Evolutionary conservation across 30 jellyfish, hydroid and myxozoan genomes (phyloP).

Genomic region (Catostylus mosaicus): DNA sequence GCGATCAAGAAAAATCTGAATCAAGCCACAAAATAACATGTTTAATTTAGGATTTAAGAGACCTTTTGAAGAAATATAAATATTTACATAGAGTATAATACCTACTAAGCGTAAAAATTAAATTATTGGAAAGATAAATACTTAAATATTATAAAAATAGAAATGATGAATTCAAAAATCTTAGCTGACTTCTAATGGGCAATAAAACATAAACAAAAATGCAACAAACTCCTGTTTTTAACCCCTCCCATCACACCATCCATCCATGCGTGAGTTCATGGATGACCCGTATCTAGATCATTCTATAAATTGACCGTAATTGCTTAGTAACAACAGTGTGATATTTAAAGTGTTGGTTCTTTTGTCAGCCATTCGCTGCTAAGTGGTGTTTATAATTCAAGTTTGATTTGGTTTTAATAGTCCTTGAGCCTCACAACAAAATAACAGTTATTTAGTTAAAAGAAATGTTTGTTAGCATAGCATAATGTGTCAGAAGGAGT

Average conservation of each 20-base stretch:
- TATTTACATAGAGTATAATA: background rate
- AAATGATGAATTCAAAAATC: too few relatives aligned
- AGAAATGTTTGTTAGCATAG: background rate
- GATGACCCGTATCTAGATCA: too few relatives aligned
- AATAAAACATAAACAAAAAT: too few relatives aligned
- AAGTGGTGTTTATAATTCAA: background rate
- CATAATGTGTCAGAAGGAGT: background rate
- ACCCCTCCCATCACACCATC: too few relatives aligned
- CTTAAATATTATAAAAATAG: too few relatives aligned
- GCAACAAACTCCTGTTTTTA: too few relatives aligned
- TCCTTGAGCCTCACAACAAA: background rate
- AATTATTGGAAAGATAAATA: background rate
- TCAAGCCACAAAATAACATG: conserved; percentile 15
- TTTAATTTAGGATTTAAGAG: background rate
- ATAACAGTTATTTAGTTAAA: conserved; percentile 5
- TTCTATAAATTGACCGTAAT: too few relatives aligned
- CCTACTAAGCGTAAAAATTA: background rate
- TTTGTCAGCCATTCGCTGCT: background rate
- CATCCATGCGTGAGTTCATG: too few relatives aligned
- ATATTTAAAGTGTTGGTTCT: too few relatives aligned
- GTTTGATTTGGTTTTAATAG: background rate
- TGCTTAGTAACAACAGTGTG: too few relatives aligned
- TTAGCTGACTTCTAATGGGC: too few relatives aligned
- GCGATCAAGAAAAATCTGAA: background rate
- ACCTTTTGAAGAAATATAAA: background rate